phyloP scores from a whole-genome alignment of 2,797 vertebrate species.

The Hemitrygon akajei region DNA sequence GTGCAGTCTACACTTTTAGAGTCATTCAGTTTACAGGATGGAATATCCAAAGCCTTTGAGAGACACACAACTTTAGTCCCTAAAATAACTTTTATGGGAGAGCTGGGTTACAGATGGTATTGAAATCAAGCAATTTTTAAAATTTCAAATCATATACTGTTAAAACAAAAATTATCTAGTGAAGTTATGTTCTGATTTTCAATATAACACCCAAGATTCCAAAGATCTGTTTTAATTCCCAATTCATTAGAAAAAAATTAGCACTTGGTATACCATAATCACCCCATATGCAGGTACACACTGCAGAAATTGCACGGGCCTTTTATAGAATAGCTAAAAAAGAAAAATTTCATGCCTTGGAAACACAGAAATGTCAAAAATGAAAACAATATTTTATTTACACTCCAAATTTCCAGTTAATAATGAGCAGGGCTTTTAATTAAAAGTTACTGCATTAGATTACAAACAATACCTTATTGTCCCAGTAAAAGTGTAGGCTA shows the following conservation, averaged over 20 bases:
- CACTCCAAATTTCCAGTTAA: background rate
- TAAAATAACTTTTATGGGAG: background rate
- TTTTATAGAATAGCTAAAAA: background rate
- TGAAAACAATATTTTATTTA: constrained; percentile 10
- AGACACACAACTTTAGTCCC: constrained; percentile 20
- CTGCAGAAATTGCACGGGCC: background rate
- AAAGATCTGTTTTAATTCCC: background rate
- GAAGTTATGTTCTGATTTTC: background rate
- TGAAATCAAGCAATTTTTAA: background rate
- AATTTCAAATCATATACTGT: background rate
- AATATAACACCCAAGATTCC: background rate
- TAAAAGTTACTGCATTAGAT: constrained; percentile 19
- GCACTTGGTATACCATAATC: background rate
- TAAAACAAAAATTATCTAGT: constrained; percentile 5
- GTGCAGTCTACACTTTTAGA: background rate
- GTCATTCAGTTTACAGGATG: background rate
- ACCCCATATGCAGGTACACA: background rate
- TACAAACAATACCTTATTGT: background rate
- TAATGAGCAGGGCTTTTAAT: constrained; percentile 17
- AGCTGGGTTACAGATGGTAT: background rate
- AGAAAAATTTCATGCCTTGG: background rate
- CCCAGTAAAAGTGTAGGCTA: background rate
- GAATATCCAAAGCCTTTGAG: constrained; percentile 14
- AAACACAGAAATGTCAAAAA: constrained; percentile 8
- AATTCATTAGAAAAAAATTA: too few relatives aligned